Evolutionary conservation across 2,113 vertebrate genomes (phyloP).

Genomic region (Hymenochirus boettgeri): DNA sequence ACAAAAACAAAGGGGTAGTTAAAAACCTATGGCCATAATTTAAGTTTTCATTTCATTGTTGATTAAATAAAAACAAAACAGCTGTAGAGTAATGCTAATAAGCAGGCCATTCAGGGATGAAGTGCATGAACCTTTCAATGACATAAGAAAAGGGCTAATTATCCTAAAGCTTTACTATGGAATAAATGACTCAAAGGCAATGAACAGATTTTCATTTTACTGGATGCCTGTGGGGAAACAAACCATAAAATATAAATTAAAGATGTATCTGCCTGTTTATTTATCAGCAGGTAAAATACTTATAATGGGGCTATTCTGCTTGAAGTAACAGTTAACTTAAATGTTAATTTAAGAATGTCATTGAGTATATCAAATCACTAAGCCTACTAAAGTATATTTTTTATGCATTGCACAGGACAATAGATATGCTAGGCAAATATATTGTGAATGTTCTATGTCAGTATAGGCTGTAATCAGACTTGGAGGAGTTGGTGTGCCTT

Average conservation of each 20-base stretch:
- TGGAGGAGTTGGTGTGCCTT: too few species aligned
- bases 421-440: too few species aligned
- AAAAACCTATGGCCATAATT: too few species aligned
- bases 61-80: background rate
- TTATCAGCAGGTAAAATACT: background rate
- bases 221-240: slow-evolving; percentile 1
- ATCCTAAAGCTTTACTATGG: background rate
- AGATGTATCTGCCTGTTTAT: background rate
- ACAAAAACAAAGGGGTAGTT: too few species aligned
- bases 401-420: background rate
- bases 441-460: too few species aligned
- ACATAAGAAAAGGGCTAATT: background rate
- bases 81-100: background rate
- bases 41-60: too few species aligned
- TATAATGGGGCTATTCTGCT: background rate
- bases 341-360: background rate
- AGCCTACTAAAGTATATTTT: too few species aligned
- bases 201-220: background rate
- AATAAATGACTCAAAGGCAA: background rate
- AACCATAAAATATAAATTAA: background rate
- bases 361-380: background rate
- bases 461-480: too few species aligned
- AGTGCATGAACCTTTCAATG: background rate
- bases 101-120: background rate
- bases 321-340: background rate